These are phyloP conservation scores for Dinoponera quadriceps DNA, from an alignment of 1,140 invertebrate genomes.

Conservation along the genomic window DNA sequence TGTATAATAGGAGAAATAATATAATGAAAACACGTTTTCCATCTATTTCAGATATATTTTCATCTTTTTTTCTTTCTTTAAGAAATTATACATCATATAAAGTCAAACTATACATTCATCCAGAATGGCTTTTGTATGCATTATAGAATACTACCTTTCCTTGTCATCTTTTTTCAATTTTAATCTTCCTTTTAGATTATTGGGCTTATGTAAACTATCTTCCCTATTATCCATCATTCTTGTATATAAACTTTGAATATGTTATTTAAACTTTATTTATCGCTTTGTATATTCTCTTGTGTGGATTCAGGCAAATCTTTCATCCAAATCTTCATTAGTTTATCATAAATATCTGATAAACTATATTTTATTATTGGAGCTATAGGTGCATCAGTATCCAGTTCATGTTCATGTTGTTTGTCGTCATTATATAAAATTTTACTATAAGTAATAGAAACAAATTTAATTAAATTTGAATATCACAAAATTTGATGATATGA, in stretches of 20 bases:
- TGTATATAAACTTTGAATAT: background rate
- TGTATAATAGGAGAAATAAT: constrained; percentile 18
- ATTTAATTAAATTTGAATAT: background rate
- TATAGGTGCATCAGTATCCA: background rate
- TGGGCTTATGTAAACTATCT: background rate
- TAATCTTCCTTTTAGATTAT: constrained; percentile 31
- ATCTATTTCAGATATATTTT: constrained; percentile 1
- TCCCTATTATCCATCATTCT: constrained; percentile 1
- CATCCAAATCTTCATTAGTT: background rate
- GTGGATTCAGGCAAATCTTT: background rate
- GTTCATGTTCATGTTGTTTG: background rate
- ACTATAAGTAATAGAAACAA: background rate
- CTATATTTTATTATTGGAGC: background rate
- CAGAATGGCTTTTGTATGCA: background rate
- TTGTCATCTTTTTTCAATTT: constrained; percentile 29
- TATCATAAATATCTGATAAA: background rate
- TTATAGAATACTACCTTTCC: constrained; percentile 26
- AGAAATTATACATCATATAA: constrained; percentile 17
- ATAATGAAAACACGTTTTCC: constrained; percentile 20
- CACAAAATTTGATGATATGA: background rate
- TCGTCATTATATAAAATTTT: background rate
- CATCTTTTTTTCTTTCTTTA: background rate
- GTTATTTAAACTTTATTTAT: background rate
- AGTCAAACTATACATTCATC: background rate
- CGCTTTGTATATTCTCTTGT: background rate